Conservation (phyloP, 2,113 vertebrate species). For the Ploceus nigricollis region DNA sequence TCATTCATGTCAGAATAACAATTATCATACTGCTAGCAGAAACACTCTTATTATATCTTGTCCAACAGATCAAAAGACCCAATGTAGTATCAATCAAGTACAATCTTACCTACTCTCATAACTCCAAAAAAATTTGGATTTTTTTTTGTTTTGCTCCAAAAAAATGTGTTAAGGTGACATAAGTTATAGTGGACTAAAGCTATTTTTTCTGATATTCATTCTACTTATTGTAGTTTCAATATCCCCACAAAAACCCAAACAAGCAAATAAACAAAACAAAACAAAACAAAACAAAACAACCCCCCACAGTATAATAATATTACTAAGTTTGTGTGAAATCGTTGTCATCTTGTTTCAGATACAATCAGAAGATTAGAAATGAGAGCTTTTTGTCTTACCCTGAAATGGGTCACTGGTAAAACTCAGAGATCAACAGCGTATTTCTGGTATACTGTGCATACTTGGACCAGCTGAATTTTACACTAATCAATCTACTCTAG, state of each 20-base stretch:
- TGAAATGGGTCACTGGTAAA: background rate
- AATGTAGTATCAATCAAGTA: background rate
- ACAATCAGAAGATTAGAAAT: background rate
- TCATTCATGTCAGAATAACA: background rate
- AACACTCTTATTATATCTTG: background rate
- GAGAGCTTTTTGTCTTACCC: background rate
- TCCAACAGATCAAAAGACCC: background rate
- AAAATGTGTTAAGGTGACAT: background rate
- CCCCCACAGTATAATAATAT: background rate
- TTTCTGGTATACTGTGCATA: background rate
- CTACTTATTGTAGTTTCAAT: background rate
- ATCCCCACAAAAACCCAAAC: background rate
- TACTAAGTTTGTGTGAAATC: background rate
- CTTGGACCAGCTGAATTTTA: slow-evolving; percentile 17
- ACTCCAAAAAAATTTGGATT: too few species aligned
- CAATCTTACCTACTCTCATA: background rate
- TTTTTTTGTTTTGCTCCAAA: background rate
- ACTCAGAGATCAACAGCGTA: background rate
- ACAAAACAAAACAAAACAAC: background rate
- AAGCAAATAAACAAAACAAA: background rate
- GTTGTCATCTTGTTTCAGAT: background rate
- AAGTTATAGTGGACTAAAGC: background rate
- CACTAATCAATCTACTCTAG: background rate
- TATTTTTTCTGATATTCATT: background rate
- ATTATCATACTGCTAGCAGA: background rate